phyloP scores from a whole-genome alignment of 1,140 invertebrate genomes.

The Chrysomallon squamiferum region DNA sequence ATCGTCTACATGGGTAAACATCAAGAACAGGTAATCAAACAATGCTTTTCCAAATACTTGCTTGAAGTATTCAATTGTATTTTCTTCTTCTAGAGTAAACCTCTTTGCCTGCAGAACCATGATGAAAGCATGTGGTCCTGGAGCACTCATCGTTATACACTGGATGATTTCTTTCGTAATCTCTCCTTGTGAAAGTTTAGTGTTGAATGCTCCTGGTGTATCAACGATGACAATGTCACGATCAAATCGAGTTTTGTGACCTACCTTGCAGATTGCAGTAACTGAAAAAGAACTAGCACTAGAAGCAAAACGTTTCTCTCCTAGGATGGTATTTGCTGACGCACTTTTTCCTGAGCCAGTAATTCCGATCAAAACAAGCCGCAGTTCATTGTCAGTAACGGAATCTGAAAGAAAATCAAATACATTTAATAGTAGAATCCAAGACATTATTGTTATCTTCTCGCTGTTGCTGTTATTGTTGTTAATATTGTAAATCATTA shows the following conservation, averaged over 20 bases:
- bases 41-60: constrained; percentile 17
- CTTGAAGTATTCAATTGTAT: constrained; percentile 6
- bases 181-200: constrained; percentile 4
- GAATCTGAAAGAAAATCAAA: too few relatives aligned
- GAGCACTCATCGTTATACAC: constrained; percentile 17
- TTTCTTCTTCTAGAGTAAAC: constrained; percentile 15
- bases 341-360: constrained; percentile 15
- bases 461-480: too few relatives aligned
- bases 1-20: constrained; percentile 16
- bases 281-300: not conserved
- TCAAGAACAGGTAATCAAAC: constrained; percentile 11
- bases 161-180: constrained; percentile 12
- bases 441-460: too few relatives aligned
- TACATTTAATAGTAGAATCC: too few relatives aligned
- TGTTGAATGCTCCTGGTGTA: constrained; percentile 22
- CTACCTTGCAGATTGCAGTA: not conserved
- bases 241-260: not conserved
- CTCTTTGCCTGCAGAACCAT: constrained; percentile 11
- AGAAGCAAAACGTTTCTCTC: constrained; percentile 5
- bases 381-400: not conserved
- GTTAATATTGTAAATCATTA: too few relatives aligned
- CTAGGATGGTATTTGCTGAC: constrained; percentile 10
- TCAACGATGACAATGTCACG: constrained; percentile 13
- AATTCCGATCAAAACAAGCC: constrained; percentile 11
- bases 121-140: constrained; percentile 23